phyloP scores from a whole-genome alignment of 2,113 vertebrate species.

The Boleophthalmus pectinirostris region DNA sequence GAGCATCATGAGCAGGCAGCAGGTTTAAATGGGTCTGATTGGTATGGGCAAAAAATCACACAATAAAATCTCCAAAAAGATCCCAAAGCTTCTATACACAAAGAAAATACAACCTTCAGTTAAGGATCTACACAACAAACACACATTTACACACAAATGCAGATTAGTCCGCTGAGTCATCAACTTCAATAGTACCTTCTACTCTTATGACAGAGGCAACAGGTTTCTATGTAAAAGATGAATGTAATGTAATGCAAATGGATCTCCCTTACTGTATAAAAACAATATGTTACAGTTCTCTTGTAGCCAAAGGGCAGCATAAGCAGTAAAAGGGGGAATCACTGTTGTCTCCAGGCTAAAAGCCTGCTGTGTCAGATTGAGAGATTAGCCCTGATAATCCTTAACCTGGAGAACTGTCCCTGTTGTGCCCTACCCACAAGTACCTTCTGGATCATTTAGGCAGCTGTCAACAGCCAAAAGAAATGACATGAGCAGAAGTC shows the following conservation, averaged over 20 bases:
- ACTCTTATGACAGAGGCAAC: neutral
- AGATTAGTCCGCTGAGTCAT: slow-evolving; percentile 41
- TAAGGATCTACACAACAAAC: slow-evolving; percentile 24
- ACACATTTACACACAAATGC: slow-evolving; percentile 29
- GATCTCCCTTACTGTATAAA: neutral
- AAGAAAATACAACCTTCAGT: slow-evolving; percentile 30
- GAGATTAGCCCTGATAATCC: slow-evolving; percentile 69
- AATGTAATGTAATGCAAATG: neutral
- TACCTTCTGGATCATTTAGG: slow-evolving; percentile 34
- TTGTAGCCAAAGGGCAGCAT: slow-evolving; percentile 6
- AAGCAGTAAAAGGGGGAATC: slow-evolving; percentile 15
- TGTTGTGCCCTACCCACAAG: slow-evolving; percentile 30
- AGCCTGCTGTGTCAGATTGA: slow-evolving; percentile 64
- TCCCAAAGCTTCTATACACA: slow-evolving; percentile 27
- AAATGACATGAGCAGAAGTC: slow-evolving; percentile 17
- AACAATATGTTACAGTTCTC: neutral
- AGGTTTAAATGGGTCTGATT: slow-evolving; percentile 43
- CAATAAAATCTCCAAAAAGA: slow-evolving; percentile 12
- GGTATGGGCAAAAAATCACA: slow-evolving; percentile 18
- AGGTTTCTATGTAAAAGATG: neutral
- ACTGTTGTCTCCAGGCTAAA: slow-evolving; percentile 20
- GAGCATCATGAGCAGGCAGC: slow-evolving; percentile 32
- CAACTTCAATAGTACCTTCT: too few species aligned
- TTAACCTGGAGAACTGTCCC: slow-evolving; percentile 42
- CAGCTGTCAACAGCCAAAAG: slow-evolving; percentile 13